Conservation (phyloP, 2,797 vertebrate species). For the Coracias cyanogaster region DNA sequence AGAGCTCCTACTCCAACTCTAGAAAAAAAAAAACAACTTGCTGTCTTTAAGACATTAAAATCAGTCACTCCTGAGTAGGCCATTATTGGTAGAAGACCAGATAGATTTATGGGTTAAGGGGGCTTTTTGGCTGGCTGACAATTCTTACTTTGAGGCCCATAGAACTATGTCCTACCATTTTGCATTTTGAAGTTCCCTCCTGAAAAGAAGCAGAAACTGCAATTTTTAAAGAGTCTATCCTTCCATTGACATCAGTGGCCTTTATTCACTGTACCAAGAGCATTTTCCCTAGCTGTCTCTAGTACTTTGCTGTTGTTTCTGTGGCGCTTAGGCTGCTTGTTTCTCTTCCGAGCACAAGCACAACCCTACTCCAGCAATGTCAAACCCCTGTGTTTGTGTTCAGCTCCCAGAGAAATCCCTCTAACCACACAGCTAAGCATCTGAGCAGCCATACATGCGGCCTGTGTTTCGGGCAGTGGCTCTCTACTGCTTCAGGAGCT, state of each 20-base stretch:
- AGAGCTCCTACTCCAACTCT: background rate
- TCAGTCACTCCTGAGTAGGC: background rate
- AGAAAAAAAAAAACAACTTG: background rate
- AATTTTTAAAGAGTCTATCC: background rate
- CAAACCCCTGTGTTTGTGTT: background rate
- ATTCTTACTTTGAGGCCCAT: background rate
- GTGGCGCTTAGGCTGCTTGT: background rate
- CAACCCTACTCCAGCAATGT: background rate
- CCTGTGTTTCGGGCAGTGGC: background rate
- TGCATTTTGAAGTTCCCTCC: background rate
- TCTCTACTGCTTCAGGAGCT: background rate
- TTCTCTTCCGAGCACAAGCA: background rate
- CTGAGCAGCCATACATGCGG: background rate
- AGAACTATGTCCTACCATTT: background rate
- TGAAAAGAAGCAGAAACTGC: background rate
- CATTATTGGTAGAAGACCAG: background rate
- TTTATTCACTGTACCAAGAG: background rate
- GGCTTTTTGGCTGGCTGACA: background rate
- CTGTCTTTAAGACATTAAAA: background rate
- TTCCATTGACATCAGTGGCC: background rate
- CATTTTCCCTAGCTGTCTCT: background rate
- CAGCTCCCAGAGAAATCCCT: background rate
- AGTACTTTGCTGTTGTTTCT: rapidly evolving
- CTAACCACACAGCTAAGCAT: background rate
- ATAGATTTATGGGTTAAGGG: rapidly evolving